These are phyloP conservation scores for Labrus mixtus DNA, from an alignment of 2,113 vertebrate species.

Conservation along the genomic window DNA sequence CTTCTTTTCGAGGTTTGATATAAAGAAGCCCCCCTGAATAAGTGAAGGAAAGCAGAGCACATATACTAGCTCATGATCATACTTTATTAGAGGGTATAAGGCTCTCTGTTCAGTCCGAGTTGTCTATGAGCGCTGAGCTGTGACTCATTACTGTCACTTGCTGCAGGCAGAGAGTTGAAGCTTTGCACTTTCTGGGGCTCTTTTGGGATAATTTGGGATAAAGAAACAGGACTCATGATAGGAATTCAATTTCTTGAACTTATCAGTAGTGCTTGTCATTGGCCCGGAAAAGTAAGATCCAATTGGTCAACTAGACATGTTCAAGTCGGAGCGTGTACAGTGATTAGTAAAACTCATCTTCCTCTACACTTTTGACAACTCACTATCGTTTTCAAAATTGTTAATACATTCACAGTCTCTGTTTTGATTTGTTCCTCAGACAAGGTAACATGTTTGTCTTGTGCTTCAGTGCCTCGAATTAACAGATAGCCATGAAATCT, in stretches of 20 bases:
- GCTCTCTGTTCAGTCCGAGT: conserved; percentile 38
- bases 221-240: background rate
- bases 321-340: background rate
- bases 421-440: background rate
- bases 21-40: conserved; percentile 20
- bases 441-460: conserved; percentile 11
- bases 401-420: background rate
- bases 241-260: background rate
- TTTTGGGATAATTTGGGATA: conserved; percentile 2
- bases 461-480: conserved; percentile 28
- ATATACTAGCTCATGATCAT: conserved; percentile 38
- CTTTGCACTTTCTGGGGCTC: background rate
- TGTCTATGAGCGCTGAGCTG: conserved; percentile 48
- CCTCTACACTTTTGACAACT: background rate
- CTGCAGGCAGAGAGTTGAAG: conserved; percentile 29
- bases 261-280: background rate
- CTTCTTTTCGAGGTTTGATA: background rate
- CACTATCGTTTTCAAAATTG: background rate
- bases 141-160: conserved; percentile 68
- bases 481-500: conserved; percentile 51
- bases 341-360: background rate
- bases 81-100: conserved; percentile 56
- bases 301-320: background rate
- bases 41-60: conserved; percentile 23
- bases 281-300: background rate